phyloP scores from a whole-genome alignment of 1,140 invertebrate genomes.

The Matsumurasca onukii region DNA sequence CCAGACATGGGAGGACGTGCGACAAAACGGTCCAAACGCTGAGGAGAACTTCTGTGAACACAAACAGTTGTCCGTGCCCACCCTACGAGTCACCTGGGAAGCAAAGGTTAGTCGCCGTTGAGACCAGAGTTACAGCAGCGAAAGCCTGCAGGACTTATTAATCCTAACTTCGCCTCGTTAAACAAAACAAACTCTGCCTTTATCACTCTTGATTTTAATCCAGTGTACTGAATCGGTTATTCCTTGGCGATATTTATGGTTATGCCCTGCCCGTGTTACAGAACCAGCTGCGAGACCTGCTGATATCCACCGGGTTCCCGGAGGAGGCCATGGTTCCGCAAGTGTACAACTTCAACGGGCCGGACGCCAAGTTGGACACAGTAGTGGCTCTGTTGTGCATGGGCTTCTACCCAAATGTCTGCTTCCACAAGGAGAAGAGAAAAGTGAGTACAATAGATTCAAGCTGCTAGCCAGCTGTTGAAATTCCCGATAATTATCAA shows the following conservation, averaged over 20 bases:
- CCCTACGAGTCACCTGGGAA: slow-evolving; percentile 86
- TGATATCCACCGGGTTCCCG: slow-evolving; percentile 82
- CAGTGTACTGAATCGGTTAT: too few relatives aligned
- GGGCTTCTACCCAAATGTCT: slow-evolving; percentile 96
- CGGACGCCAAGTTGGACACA: slow-evolving; percentile 80
- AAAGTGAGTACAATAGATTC: too few relatives aligned
- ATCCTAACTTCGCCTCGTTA: too few relatives aligned
- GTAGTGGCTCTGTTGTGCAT: slow-evolving; percentile 84
- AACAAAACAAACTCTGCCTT: too few relatives aligned
- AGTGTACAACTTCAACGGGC: slow-evolving; percentile 70
- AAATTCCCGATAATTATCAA: too few relatives aligned
- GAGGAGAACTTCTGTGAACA: slow-evolving; percentile 87
- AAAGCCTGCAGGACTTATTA: too few relatives aligned
- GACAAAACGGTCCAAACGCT: slow-evolving; percentile 71
- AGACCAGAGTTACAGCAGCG: too few relatives aligned
- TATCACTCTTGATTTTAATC: too few relatives aligned
- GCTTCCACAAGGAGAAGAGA: slow-evolving; percentile 91
- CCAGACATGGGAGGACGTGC: slow-evolving; percentile 81
- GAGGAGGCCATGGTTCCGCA: slow-evolving; percentile 78
- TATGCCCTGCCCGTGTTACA: slow-evolving; percentile 44
- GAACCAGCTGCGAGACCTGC: slow-evolving; percentile 84
- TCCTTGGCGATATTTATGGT: too few relatives aligned
- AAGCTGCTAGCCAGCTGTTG: too few relatives aligned
- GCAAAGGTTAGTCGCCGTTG: too few relatives aligned
- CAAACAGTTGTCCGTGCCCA: slow-evolving; percentile 85